Conservation (phyloP, 2,797 vertebrate genomes). For the Anguilla megastoma region DNA sequence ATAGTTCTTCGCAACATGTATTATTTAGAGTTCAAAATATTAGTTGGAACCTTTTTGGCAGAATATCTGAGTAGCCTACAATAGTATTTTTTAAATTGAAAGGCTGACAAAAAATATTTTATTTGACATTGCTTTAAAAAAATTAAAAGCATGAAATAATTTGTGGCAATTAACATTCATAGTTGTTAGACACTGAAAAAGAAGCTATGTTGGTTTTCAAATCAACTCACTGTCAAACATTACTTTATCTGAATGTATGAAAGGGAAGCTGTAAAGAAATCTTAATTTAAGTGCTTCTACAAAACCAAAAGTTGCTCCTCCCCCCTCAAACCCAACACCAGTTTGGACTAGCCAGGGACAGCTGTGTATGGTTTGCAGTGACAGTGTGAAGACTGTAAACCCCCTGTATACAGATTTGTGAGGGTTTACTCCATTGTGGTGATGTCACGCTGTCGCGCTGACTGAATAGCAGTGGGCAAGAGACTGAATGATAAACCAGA, state of each 20-base stretch:
- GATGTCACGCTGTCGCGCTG: constrained; percentile 56
- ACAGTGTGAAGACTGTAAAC: constrained; percentile 56
- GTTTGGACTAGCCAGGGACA: constrained; percentile 42
- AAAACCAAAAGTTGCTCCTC: background rate
- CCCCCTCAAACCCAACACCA: constrained; percentile 7
- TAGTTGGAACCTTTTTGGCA: background rate
- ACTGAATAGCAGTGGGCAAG: constrained; percentile 61
- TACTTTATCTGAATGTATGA: background rate
- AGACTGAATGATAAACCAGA: constrained; percentile 58
- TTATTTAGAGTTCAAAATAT: background rate
- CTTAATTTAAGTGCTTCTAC: background rate
- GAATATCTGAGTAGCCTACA: background rate
- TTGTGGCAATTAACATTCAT: background rate
- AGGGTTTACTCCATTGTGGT: constrained; percentile 59
- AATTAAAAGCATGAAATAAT: background rate
- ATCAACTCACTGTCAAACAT: background rate
- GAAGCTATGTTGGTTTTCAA: background rate
- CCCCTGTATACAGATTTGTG: constrained; percentile 64
- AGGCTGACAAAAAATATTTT: background rate
- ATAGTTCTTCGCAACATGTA: background rate
- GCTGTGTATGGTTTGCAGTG: constrained; percentile 43
- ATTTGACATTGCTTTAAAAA: background rate
- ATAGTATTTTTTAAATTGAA: background rate
- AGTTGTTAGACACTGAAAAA: background rate
- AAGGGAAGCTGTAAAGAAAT: background rate